These are phyloP conservation scores for Cetonia aurata DNA, from an alignment of 2,888 invertebrate genomes.

Conservation along the genomic window DNA sequence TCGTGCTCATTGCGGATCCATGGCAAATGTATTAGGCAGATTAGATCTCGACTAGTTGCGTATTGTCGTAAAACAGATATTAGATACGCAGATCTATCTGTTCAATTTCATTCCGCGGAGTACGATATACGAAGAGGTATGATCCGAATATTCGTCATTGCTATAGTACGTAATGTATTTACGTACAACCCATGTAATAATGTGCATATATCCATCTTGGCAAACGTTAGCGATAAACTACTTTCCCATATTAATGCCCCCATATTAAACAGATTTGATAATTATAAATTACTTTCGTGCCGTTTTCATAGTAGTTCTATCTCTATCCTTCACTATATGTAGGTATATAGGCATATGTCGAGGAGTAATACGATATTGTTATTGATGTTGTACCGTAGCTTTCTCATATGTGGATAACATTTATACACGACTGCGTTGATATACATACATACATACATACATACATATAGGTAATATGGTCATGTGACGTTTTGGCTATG, in stretches of 20 bases:
- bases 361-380: neutral
- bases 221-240: constrained; percentile 12
- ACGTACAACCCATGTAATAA: no score
- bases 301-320: constrained; percentile 1
- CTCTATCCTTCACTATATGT: neutral
- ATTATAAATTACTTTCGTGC: constrained; percentile 24
- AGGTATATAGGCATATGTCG: neutral
- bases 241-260: constrained; percentile 33
- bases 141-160: constrained; percentile 21
- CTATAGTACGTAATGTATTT: neutral
- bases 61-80: constrained; percentile 30
- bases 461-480: neutral
- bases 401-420: constrained; percentile 11
- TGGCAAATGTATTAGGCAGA: constrained; percentile 28
- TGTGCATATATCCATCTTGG: neutral
- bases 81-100: constrained; percentile 17
- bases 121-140: constrained; percentile 30
- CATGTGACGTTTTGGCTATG: neutral
- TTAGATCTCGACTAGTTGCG: constrained; percentile 37
- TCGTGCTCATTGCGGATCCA: constrained; percentile 27
- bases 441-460: neutral
- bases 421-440: neutral
- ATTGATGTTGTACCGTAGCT: neutral
- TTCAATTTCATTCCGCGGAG: constrained; percentile 16
- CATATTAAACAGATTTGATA: constrained; percentile 38